Percentiles rank a stretch among this genome's conserved stretches.
Evolutionary conservation across 1,140 invertebrate genomes (phyloP).

Genomic region (fruit fly (Drosophila melanogaster)): Release_6_plus_ISO1_MT NT_033777.3:17937501-17938000

Average conservation of each 20-base stretch:
- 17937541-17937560: slow-evolving; percentile 23
- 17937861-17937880: slow-evolving; percentile 59
- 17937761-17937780: slow-evolving; percentile 77
- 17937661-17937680: slow-evolving; percentile 15
- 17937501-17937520: slow-evolving; percentile 26
- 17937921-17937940: slow-evolving; percentile 41
- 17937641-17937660: not conserved
- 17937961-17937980: not conserved
- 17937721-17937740: slow-evolving; percentile 72
- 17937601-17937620: not conserved
- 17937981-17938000: slow-evolving; percentile 24
- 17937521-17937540: slow-evolving; percentile 38
- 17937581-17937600: slow-evolving; percentile 39
- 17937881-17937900: not conserved
- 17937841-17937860: slow-evolving; percentile 76
- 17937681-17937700: slow-evolving; percentile 32
- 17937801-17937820: slow-evolving; percentile 57
- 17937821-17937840: slow-evolving; percentile 73
- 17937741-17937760: slow-evolving; percentile 61
- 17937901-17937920: slow-evolving; percentile 32
- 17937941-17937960: slow-evolving; percentile 24
- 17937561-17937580: slow-evolving; percentile 44
- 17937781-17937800: slow-evolving; percentile 33
- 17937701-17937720: slow-evolving; percentile 41
- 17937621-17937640: not conserved